These are phyloP conservation scores for Heterodera schachtii DNA, from an alignment of 1,140 invertebrate genomes.

Conservation along the genomic window DNA sequence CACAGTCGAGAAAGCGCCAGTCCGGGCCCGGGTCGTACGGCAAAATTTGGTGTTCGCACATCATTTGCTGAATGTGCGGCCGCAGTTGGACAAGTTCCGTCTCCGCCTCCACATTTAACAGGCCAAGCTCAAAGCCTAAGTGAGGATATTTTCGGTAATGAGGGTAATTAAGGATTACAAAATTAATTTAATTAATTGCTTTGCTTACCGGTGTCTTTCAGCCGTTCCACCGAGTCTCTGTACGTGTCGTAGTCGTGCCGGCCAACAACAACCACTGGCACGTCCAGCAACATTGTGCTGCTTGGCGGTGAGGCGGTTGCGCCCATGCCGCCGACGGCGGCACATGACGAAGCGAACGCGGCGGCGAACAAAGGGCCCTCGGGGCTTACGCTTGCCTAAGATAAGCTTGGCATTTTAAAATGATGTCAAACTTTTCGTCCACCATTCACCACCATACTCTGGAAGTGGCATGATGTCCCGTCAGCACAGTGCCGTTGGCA, in stretches of 20 bases:
- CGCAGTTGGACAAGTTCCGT: conserved; percentile 53
- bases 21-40: conserved; percentile 63
- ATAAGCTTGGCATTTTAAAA: background rate
- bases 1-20: conserved; percentile 64
- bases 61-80: conserved; percentile 54
- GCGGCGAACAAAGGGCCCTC: background rate
- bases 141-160: conserved; percentile 22
- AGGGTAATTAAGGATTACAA: background rate
- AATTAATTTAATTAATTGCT: conserved; percentile 15
- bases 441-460: background rate
- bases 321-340: no score
- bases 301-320: conserved; percentile 3
- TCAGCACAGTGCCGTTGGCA: background rate
- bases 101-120: conserved; percentile 60
- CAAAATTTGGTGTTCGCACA: conserved; percentile 56
- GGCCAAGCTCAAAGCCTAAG: conserved; percentile 59
- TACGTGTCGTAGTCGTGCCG: conserved; percentile 62
- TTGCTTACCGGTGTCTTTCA: conserved; percentile 60
- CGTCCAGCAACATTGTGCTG: conserved; percentile 55
- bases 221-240: conserved; percentile 62
- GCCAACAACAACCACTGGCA: conserved; percentile 65
- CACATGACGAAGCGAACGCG: background rate
- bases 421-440: no score
- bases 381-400: background rate
- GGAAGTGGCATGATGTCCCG: background rate